Conservation (phyloP, 2,888 invertebrate species). For the Scelioninae gen. 1 region DNA sequence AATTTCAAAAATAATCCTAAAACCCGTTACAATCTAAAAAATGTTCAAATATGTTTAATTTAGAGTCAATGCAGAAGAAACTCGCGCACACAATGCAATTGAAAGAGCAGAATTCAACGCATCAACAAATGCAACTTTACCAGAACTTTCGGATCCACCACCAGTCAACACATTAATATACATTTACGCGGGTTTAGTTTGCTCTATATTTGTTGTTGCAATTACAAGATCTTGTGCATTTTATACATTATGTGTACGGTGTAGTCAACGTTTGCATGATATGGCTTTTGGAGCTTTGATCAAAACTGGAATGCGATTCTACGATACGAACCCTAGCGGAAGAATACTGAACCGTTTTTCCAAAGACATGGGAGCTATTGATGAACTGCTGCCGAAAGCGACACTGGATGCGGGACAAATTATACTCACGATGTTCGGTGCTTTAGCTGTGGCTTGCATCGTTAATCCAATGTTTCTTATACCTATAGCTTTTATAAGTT, state of each 20-base stretch:
- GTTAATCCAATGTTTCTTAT: conserved; percentile 87
- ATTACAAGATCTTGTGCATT: conserved; percentile 85
- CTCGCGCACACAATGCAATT: too few species aligned
- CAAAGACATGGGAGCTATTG: conserved; percentile 92
- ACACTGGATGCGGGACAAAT: conserved; percentile 87
- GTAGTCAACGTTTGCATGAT: conserved; percentile 86
- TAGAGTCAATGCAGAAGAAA: conserved; percentile 87
- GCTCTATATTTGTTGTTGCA: conserved; percentile 80
- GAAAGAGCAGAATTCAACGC: too few species aligned
- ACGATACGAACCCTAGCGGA: conserved; percentile 93
- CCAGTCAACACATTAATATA: conserved; percentile 85
- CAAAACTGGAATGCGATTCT: conserved; percentile 88
- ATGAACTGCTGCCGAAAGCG: conserved; percentile 89
- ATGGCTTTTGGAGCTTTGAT: conserved; percentile 86
- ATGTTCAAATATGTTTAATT: too few species aligned
- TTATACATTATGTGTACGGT: conserved; percentile 84
- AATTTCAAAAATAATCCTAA: too few species aligned
- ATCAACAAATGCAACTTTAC: conserved; percentile 50
- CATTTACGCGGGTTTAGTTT: conserved; percentile 87
- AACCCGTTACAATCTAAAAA: too few species aligned
- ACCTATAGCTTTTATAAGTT: conserved; percentile 86
- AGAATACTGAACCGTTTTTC: conserved; percentile 93
- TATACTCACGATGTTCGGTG: conserved; percentile 85
- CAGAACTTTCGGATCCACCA: conserved; percentile 35
- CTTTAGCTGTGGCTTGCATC: conserved; percentile 87